Percentiles rank a stretch among this genome's conserved stretches.
Evolutionary conservation across 2,797 vertebrate genomes (phyloP).

Genomic region (Pangasius macronema): DNA sequence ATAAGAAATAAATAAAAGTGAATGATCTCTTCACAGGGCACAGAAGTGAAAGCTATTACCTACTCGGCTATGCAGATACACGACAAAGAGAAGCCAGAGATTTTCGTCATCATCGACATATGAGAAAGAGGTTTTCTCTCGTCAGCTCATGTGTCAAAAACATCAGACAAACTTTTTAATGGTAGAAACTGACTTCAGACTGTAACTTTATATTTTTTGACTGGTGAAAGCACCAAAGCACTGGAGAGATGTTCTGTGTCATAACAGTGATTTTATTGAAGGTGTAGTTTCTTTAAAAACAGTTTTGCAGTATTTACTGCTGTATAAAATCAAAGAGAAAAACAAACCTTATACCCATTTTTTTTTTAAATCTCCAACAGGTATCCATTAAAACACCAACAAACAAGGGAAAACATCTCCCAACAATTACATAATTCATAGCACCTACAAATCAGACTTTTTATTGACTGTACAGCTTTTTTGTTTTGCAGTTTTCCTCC

Average conservation of each 20-base stretch:
- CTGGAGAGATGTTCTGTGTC: too few relatives aligned
- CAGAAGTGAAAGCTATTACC: conserved; percentile 98
- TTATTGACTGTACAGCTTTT: not conserved
- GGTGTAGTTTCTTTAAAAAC: not conserved
- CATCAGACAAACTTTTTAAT: not conserved
- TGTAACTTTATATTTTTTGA: conserved; percentile 1
- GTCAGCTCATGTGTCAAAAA: too few relatives aligned
- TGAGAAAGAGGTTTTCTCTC: conserved; percentile 64
- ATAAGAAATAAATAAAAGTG: not conserved
- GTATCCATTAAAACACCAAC: not conserved
- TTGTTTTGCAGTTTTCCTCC: not conserved
- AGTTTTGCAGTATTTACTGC: not conserved
- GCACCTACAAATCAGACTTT: not conserved
- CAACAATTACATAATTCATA: not conserved
- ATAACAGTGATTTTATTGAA: not conserved
- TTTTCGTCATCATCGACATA: conserved; percentile 94
- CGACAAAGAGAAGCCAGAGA: conserved; percentile 86
- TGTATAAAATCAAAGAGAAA: not conserved
- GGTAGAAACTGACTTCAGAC: not conserved
- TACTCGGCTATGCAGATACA: conserved; percentile 98
- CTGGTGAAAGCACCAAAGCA: not conserved
- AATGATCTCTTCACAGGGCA: conserved; percentile 78
- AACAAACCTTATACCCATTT: not conserved
- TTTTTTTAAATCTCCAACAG: not conserved
- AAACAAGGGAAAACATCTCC: not conserved